Evolutionary conservation across 2,113 vertebrate species (phyloP), one percentile per base, ranked within the genome.

Genomic region (Crocuta crocuta): DNA sequence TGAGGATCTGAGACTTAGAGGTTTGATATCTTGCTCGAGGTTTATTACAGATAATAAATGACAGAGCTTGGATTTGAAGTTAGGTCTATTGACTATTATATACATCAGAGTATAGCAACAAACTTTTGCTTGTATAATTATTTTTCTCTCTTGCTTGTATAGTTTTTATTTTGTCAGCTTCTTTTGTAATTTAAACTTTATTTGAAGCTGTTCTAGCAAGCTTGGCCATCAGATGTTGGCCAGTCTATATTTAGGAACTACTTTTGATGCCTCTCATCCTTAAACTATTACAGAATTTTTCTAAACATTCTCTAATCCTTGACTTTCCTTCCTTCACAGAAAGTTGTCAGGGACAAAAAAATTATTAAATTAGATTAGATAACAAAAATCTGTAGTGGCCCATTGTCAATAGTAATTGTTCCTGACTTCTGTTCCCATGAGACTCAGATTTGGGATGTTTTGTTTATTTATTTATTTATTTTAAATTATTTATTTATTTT

Each of bases 131-230:
- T 48, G 31, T 33, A 82, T 43, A 76, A 58, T 65, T 88, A 45
- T 39, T 93, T 23, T 31, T 26, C 31, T 71, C 11, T 74, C 26
- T 63, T 82, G 13, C 35, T 86, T 71, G 33, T 45, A 33, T 21
- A 66, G 23, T 61, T 86, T 96, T 96, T 68, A 94, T 94, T 83
- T 87, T 17, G 70, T 68, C 0, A 68, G 63, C 73, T 90, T 87
- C 63, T 94, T 89, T 23, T 74, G 28, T 68, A 83, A 50, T 61
- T 89, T 58, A 96, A 73, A 95, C 53, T 84, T 91, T 24, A 55
- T 83, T 31, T 89, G 66, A 68, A 45, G 43, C 50, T 70, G 28
- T 86, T 65, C 74, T 71, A 81, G 58, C 7, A 39, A 63, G 11
- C 6, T 50, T 71, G 39, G 45, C 11, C 15, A n/a, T 80, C 12